These are phyloP conservation scores for Sitta carolinensis DNA, from an alignment of 2,797 vertebrate species.

Conservation along the genomic window DNA sequence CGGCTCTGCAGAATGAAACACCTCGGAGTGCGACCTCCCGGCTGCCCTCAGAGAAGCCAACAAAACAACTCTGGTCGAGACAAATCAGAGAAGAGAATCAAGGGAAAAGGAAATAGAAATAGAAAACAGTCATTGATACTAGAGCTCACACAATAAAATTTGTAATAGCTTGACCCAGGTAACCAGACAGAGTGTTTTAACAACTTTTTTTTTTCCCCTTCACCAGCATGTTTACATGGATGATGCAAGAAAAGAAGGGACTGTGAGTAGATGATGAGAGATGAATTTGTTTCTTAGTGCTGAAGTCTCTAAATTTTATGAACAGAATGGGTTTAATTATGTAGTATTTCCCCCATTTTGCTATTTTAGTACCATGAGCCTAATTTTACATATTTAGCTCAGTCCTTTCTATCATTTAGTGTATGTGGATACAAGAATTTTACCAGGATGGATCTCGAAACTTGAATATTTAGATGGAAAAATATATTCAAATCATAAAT, in stretches of 20 bases:
- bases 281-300: neutral
- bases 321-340: neutral
- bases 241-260: neutral
- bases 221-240: neutral
- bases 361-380: neutral
- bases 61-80: neutral
- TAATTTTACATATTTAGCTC: neutral
- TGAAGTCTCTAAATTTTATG: neutral
- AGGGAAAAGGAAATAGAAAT: slow-evolving; percentile 9
- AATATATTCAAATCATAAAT: slow-evolving; percentile 64
- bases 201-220: neutral
- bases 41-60: neutral
- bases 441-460: slow-evolving; percentile 54
- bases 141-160: slow-evolving; percentile 24
- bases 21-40: neutral
- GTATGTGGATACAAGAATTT: slow-evolving; percentile 22
- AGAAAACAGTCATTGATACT: slow-evolving; percentile 22
- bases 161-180: neutral
- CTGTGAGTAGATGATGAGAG: neutral
- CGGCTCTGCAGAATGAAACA: neutral
- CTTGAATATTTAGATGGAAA: slow-evolving; percentile 53
- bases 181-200: neutral
- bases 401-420: neutral
- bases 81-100: neutral
- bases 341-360: neutral